These are phyloP conservation scores for Eristalinus sepulchralis DNA, from an alignment of 2,888 invertebrate species.

Conservation along the genomic window DNA sequence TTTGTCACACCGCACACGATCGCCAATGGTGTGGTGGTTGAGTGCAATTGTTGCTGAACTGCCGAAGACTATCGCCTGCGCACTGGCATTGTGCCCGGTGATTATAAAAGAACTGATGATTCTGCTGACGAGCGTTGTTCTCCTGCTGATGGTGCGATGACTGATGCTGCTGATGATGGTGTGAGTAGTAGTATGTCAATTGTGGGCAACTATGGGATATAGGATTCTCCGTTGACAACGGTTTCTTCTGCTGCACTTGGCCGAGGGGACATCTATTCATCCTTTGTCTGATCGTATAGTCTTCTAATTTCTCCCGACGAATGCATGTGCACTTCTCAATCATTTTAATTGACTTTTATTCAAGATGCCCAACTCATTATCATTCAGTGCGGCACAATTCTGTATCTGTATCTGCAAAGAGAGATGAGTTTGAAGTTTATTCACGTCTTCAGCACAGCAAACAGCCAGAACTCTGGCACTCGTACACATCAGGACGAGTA, in stretches of 20 bases:
- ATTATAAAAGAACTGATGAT: neutral
- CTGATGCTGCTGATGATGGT: slow-evolving; percentile 45
- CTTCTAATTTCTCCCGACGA: slow-evolving; percentile 63
- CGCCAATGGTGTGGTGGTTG: slow-evolving; percentile 72
- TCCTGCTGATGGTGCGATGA: slow-evolving; percentile 42
- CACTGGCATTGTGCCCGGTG: slow-evolving; percentile 23
- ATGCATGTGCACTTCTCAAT: slow-evolving; percentile 70
- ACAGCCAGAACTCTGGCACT: neutral
- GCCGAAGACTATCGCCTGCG: slow-evolving; percentile 25
- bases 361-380: slow-evolving; percentile 69
- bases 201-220: slow-evolving; percentile 79
- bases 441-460: neutral
- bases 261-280: slow-evolving; percentile 61
- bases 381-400: slow-evolving; percentile 31
- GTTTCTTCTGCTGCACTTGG: slow-evolving; percentile 52
- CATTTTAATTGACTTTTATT: slow-evolving; percentile 71
- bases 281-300: slow-evolving; percentile 63
- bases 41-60: slow-evolving; percentile 71
- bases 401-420: slow-evolving; percentile 39
- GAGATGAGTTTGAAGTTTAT: neutral
- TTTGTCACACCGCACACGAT: slow-evolving; percentile 68
- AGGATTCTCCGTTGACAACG: slow-evolving; percentile 61
- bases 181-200: slow-evolving; percentile 70
- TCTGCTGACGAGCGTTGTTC: slow-evolving; percentile 41
- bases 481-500: neutral